Evolutionary conservation across 2,113 vertebrate species (phyloP).

Genomic region (Muscicapa adusta): DNA sequence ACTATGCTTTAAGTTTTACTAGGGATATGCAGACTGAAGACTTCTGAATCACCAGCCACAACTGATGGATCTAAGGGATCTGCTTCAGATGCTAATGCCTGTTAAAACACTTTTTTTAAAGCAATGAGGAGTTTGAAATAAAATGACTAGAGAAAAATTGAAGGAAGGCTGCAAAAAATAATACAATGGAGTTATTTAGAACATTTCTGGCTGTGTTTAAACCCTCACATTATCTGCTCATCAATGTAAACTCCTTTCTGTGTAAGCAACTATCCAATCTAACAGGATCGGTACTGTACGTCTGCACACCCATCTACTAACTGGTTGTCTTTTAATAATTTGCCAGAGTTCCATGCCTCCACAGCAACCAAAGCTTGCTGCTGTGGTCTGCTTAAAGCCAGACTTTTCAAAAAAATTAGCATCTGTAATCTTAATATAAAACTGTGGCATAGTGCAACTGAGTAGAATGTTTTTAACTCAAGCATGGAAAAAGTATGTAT

Average conservation of each 20-base stretch:
- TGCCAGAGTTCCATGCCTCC: neutral
- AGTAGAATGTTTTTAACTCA: neutral
- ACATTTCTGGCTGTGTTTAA: neutral
- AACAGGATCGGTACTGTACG: rapidly evolving
- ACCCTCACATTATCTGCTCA: neutral
- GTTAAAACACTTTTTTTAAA: neutral
- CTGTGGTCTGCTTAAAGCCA: neutral
- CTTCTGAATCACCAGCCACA: neutral
- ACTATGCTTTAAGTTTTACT: neutral
- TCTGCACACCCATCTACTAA: neutral
- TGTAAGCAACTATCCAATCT: neutral
- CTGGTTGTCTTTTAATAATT: neutral
- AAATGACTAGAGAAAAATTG: neutral
- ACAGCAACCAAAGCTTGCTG: neutral
- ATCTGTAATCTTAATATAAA: neutral
- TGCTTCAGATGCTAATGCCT: neutral
- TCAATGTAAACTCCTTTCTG: neutral
- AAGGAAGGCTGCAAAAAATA: neutral
- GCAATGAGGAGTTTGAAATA: neutral
- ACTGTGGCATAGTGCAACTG: neutral
- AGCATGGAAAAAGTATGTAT: neutral
- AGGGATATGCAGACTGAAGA: neutral
- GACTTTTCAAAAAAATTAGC: neutral
- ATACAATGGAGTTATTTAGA: neutral
- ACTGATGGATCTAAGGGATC: neutral